Base-by-base conservation (phyloP, 1,140 invertebrate genomes). In the Spodoptera frugiperda region DNA sequence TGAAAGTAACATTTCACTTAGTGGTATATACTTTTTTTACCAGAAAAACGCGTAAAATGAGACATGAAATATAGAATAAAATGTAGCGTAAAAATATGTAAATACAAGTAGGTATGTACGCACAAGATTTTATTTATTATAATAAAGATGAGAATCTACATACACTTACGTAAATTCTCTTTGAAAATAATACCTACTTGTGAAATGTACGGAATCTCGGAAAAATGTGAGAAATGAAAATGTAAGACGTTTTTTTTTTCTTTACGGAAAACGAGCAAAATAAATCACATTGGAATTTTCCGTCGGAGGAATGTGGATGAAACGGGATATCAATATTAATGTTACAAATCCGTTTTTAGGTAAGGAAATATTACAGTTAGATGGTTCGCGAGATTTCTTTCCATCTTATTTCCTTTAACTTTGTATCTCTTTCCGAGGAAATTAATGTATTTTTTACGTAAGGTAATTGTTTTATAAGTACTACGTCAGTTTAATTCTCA, bases 251-350 rank as follows among this genome's bases (percentile, higher is more conserved):
- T 54, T 55, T 55, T 25, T 8, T 11, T n/a, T 57, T 39, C 33
- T 39, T 39, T 4, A 39, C 33, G 33, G 33, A 30, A 57, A 55
- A 11, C 25, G 53, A 55, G 19, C 53, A 55, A 57, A 57, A 57
- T 57, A 12, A 57, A 57, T 57, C 54, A 57, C 12, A 25, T 30
- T 3, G 54, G 17, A 57, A 25, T 57, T 57, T 57, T 14, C 54
- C 21, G 10, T 57, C 21, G 25, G 54, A 30, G 25, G 49, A 57
- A 30, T 14, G 10, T 10, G 17, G 54, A 30, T 30, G 14, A 21
- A 25, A 25, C 11, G 21, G 54, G 54, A 57, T 57, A 57, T 57
- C 54, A 57, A 57, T 57, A 57, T 57, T 57, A 57, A 57, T 57
- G 21, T 57, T 57, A 25, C 54, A 14, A 57, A 57, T 57, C 21